These are phyloP conservation scores for Brenthis daphne DNA, from an alignment of 2,888 invertebrate species.

Conservation along the genomic window DNA sequence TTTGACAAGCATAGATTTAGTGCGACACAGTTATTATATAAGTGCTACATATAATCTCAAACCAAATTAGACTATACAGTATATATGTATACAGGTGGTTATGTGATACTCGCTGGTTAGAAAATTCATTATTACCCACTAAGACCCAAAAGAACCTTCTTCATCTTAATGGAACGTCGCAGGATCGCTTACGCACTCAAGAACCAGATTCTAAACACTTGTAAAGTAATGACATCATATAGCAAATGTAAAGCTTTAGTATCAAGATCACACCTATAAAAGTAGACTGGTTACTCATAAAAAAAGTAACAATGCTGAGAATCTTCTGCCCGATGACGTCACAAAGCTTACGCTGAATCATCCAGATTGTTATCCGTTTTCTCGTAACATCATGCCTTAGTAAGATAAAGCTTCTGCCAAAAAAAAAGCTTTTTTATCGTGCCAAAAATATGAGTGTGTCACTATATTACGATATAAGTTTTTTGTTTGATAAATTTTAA, in stretches of 20 bases:
- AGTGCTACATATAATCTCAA: too few species aligned
- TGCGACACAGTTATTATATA: too few species aligned
- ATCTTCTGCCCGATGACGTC: conserved; percentile 20
- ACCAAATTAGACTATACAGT: too few species aligned
- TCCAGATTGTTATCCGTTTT: conserved; percentile 20
- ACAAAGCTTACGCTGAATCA: conserved; percentile 23
- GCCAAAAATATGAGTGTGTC: background rate
- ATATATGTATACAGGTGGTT: too few species aligned
- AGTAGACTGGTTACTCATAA: conserved; percentile 20
- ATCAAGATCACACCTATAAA: conserved; percentile 6
- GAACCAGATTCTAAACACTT: background rate
- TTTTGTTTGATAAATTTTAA: too few species aligned
- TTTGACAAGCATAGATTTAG: too few species aligned
- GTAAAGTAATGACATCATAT: background rate
- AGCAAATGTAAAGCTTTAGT: background rate
- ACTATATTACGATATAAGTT: background rate
- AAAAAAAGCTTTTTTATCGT: background rate
- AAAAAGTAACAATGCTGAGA: conserved; percentile 22
- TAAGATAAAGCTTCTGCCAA: conserved; percentile 10
- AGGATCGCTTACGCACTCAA: too few species aligned
- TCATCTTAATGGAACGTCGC: too few species aligned
- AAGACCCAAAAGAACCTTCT: too few species aligned
- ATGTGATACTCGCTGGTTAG: too few species aligned
- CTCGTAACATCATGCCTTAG: background rate
- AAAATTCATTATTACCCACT: too few species aligned